phyloP scores from a whole-genome alignment of 2,797 vertebrate species.

The Aviceda cuculoides region DNA sequence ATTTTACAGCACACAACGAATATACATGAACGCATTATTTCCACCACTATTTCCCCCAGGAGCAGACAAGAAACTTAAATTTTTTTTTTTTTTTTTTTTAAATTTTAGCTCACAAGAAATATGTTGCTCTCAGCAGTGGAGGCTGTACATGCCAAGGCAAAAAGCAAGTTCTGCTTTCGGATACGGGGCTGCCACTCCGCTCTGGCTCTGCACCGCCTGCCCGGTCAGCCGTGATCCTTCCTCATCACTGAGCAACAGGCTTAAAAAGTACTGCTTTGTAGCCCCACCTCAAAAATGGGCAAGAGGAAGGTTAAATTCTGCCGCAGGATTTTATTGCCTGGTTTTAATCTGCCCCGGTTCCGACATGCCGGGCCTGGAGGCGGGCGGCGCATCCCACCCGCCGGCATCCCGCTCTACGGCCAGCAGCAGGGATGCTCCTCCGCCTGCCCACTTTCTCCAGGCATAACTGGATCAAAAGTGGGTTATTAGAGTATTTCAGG shows the following conservation, averaged over 20 bases:
- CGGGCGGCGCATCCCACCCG: neutral
- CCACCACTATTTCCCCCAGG: neutral
- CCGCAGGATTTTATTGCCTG: neutral
- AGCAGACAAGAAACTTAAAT: accelerated
- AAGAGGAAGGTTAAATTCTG: neutral
- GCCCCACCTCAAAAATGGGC: neutral
- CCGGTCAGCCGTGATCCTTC: neutral
- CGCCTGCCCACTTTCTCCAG: accelerated
- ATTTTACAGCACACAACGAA: neutral
- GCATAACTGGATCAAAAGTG: neutral
- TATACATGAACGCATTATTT: neutral
- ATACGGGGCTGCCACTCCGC: neutral
- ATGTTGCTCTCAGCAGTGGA: neutral
- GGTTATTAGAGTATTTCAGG: neutral
- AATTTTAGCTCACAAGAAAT: neutral
- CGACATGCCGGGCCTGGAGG: neutral
- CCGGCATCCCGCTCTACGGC: accelerated
- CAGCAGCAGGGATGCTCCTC: neutral
- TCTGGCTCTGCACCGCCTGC: neutral
- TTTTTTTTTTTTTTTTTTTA: neutral
- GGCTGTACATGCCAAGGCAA: neutral
- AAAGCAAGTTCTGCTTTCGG: neutral
- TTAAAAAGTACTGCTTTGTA: neutral
- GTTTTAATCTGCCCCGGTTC: neutral
- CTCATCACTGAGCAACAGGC: neutral